Percentiles rank a stretch among this genome's conserved stretches.
Evolutionary conservation across 1,140 invertebrate genomes (phyloP).

Genomic region (Atta colombica): DNA sequence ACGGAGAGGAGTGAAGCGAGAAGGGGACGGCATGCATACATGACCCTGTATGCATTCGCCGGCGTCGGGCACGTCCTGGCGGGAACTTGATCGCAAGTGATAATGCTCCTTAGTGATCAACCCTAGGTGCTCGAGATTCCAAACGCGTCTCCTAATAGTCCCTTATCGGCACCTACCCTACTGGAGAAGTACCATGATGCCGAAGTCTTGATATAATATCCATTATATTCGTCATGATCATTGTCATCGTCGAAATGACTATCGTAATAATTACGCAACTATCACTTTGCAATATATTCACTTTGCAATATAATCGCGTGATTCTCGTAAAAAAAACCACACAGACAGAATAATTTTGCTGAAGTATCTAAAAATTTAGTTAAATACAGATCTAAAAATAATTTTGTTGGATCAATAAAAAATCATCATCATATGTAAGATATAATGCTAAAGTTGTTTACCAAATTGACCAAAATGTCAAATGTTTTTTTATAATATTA

Average conservation of each 20-base stretch:
- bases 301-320: not conserved
- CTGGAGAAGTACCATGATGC: not conserved
- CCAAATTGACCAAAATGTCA: too few species aligned
- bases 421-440: too few species aligned
- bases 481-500: too few species aligned
- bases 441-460: too few species aligned
- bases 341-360: not conserved
- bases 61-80: conserved; percentile 36
- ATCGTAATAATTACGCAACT: not conserved
- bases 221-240: conserved; percentile 20
- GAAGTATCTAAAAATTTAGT: too few species aligned
- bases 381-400: too few species aligned
- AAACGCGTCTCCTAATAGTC: conserved; percentile 62
- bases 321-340: not conserved
- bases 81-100: conserved; percentile 64
- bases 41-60: conserved; percentile 32
- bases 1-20: not conserved
- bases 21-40: conserved; percentile 13
- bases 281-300: not conserved
- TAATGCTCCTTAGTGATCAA: conserved; percentile 67
- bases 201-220: conserved; percentile 30
- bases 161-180: conserved; percentile 57
- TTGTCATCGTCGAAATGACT: conserved; percentile 3
- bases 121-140: conserved; percentile 60
- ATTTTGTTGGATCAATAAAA: too few species aligned